phyloP scores from a whole-genome alignment of 2,113 vertebrate species.

The Piaya cayana region DNA sequence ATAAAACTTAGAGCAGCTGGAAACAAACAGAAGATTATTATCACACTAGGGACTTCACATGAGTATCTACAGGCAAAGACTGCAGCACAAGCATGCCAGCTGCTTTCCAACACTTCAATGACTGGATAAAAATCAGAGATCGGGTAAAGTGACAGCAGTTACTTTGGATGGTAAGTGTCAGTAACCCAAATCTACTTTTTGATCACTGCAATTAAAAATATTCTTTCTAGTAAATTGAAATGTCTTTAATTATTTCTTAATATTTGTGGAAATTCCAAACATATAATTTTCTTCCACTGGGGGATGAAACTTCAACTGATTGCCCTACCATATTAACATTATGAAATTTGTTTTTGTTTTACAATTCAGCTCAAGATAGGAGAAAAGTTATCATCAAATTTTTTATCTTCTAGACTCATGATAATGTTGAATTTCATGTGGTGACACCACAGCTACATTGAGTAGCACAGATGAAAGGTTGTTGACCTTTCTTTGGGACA shows the following conservation, averaged over 20 bases:
- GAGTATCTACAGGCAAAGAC: neutral
- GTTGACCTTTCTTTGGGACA: conserved; percentile 19
- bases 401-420: neutral
- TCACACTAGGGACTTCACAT: neutral
- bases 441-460: conserved; percentile 62
- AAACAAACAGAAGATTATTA: neutral
- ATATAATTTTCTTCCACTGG: neutral
- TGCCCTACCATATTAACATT: neutral
- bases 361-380: neutral
- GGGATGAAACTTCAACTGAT: neutral
- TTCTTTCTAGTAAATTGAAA: neutral
- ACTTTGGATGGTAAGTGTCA: neutral
- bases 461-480: conserved; percentile 50
- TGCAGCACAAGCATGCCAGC: neutral
- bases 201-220: neutral
- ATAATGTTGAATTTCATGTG: conserved; percentile 71
- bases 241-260: neutral
- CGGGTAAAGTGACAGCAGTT: neutral
- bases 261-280: neutral
- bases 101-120: neutral
- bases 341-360: neutral
- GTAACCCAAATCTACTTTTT: neutral
- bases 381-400: neutral
- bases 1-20: neutral
- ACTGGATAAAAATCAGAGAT: neutral